Percentiles rank a stretch among this genome's conserved stretches.
These are phyloP conservation scores for Tylochromis polylepis DNA, from an alignment of 2,113 vertebrate genomes.

Conservation along the genomic window DNA sequence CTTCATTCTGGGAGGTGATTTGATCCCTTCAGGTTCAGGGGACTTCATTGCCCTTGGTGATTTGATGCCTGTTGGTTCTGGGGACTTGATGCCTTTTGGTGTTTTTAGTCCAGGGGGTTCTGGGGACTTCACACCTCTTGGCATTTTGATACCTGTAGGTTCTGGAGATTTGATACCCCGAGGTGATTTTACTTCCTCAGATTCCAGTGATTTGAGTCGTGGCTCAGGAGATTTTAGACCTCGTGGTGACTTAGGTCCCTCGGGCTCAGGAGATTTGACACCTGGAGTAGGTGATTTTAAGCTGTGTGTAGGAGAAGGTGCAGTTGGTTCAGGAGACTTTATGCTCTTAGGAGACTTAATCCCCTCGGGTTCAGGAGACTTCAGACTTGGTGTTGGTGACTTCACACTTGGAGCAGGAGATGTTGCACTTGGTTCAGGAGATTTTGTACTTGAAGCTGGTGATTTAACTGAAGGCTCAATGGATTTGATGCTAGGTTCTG, in stretches of 20 bases:
- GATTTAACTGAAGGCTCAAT: constrained; percentile 47
- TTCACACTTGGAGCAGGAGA: constrained; percentile 72
- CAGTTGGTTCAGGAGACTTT: constrained; percentile 29
- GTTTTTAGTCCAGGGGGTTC: constrained; percentile 56
- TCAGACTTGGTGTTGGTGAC: constrained; percentile 74
- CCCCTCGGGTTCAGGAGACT: constrained; percentile 48
- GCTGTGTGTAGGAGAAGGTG: constrained; percentile 56
- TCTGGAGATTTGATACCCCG: constrained; percentile 53
- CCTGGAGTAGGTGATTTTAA: constrained; percentile 78
- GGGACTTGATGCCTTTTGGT: constrained; percentile 53
- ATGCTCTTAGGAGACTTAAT: neutral
- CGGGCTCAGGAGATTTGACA: constrained; percentile 73
- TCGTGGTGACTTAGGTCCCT: constrained; percentile 75
- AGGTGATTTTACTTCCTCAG: constrained; percentile 29
- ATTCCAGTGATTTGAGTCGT: constrained; percentile 74
- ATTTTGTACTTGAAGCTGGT: constrained; percentile 50
- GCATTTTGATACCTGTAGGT: constrained; percentile 39
- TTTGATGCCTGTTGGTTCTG: constrained; percentile 55
- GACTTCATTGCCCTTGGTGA: constrained; percentile 60
- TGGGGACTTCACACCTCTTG: constrained; percentile 45
- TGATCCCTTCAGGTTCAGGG: constrained; percentile 69
- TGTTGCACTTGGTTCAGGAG: constrained; percentile 30
- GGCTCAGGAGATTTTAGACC: constrained; percentile 78
- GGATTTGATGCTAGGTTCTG: constrained; percentile 38
- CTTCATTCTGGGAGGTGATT: constrained; percentile 80